These are phyloP conservation scores for Brevipalpus yothersi DNA, from an alignment of 1,140 invertebrate genomes.

Conservation along the genomic window DNA sequence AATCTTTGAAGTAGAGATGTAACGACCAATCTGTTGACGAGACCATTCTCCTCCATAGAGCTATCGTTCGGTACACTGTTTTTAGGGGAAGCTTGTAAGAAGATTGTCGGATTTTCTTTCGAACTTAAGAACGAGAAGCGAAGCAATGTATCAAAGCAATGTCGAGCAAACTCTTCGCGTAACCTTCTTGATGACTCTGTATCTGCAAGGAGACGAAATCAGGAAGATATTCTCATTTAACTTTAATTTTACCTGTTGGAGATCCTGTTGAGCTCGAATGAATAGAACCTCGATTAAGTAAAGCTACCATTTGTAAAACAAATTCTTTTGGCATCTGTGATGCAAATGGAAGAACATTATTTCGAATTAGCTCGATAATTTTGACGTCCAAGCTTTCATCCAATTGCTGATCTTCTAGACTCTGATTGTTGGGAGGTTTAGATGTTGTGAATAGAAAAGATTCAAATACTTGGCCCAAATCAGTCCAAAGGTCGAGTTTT, in stretches of 20 bases:
- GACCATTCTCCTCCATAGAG: conserved; percentile 17
- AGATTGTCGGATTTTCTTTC: conserved; percentile 11
- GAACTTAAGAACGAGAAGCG: conserved; percentile 48
- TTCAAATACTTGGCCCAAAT: conserved; percentile 57
- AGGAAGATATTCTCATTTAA: not conserved
- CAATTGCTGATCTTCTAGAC: conserved; percentile 49
- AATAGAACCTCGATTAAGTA: conserved; percentile 78
- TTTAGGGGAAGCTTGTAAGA: conserved; percentile 6
- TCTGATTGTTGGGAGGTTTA: conserved; percentile 31
- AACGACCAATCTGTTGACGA: conserved; percentile 62
- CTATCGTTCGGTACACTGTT: conserved; percentile 21
- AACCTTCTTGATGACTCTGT: conserved; percentile 56
- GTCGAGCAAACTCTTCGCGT: conserved; percentile 80
- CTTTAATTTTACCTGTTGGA: conserved; percentile 21
- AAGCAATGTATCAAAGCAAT: conserved; percentile 81
- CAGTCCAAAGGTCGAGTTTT: conserved; percentile 39
- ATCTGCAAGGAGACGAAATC: conserved; percentile 26
- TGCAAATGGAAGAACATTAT: conserved; percentile 59
- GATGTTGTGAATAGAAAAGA: conserved; percentile 66
- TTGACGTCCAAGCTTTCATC: conserved; percentile 59
- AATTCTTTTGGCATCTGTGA: conserved; percentile 55
- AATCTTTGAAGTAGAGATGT: conserved; percentile 71
- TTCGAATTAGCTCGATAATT: conserved; percentile 49
- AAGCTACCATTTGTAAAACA: conserved; percentile 55
- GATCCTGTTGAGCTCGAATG: conserved; percentile 43